These are phyloP conservation scores for Iselma pallidipennis DNA, from an alignment of 2,888 invertebrate genomes.

Conservation along the genomic window DNA sequence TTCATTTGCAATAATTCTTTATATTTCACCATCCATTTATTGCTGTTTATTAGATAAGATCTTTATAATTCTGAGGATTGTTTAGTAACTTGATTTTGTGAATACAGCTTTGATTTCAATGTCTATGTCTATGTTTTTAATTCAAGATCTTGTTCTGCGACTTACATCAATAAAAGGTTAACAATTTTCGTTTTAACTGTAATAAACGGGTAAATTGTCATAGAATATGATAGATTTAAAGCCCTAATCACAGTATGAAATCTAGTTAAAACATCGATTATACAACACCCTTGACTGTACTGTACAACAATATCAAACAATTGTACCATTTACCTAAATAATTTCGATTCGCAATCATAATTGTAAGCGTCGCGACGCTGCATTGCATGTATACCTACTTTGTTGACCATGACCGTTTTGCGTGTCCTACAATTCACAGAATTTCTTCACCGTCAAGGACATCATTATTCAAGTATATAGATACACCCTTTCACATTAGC, in stretches of 20 bases:
- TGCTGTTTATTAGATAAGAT: not conserved
- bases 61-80: no score
- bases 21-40: not conserved
- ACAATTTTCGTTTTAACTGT: no score
- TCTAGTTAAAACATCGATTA: not conserved
- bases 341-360: constrained; percentile 16
- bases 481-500: not conserved
- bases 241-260: not conserved
- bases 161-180: no score
- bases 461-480: not conserved
- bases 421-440: constrained; percentile 19
- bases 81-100: no score
- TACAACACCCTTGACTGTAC: not conserved
- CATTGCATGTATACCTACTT: constrained; percentile 24
- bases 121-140: no score
- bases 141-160: no score
- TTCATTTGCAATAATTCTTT: not conserved
- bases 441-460: constrained; percentile 15
- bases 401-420: constrained; percentile 26
- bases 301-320: constrained; percentile 20
- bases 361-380: constrained; percentile 24
- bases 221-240: no score
- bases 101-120: no score
- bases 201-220: no score
- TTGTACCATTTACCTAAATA: constrained; percentile 26